Evolutionary conservation across 2,113 vertebrate genomes (phyloP), one percentile per base, ranked within the genome.

Genomic region (Sapajus apella): DNA sequence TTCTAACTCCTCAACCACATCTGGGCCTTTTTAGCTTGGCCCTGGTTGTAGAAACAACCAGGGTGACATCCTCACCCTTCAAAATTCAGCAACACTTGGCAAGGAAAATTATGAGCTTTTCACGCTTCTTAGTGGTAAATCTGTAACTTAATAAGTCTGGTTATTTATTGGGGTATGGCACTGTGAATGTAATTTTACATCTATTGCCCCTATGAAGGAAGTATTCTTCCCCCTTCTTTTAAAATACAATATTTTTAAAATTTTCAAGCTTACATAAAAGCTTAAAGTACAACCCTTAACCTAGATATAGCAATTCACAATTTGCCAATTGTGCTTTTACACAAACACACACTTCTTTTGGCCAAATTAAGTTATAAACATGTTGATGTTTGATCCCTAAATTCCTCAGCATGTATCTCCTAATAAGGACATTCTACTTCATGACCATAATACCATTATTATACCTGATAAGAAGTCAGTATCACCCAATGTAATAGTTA

Each of bases 181-280:
- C 50, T 83, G 8, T 72, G 72, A 73, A 7, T 94, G 30, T 45
- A 83, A 88, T 23, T 90, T 85, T 61, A 55, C 7, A 86, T 68
- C 18, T 77, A 3, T 68, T 52, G 21, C 43, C 81, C 55, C 50
- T 91, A 16, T 82, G 13, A 92, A 45, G 18, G 30, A 87, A 70
- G 43, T 58, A 16, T 66, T 72, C 66, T 80, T 87, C n/a, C 9
- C 30, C 37, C n/a, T 50, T 92, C 37, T 76, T 95, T 83, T 45
- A 75, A 96, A 96, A 90, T 94, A 64, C 56, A 94, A 77, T 77
- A 56, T 47, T 94, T 96, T 55, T 14, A 47, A 80, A 90, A 79
- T 47, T 68, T 52, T 82, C 50, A 95, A 55, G 18, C 56, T 66
- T 91, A 47, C 77, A 75, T 27, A 40, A 87, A 87, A 82, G n/a